Percentiles rank a stretch among this genome's conserved stretches.
Evolutionary conservation across 2,888 invertebrate genomes (phyloP).

Genomic region (Drosophila pseudotalamancana): DNA sequence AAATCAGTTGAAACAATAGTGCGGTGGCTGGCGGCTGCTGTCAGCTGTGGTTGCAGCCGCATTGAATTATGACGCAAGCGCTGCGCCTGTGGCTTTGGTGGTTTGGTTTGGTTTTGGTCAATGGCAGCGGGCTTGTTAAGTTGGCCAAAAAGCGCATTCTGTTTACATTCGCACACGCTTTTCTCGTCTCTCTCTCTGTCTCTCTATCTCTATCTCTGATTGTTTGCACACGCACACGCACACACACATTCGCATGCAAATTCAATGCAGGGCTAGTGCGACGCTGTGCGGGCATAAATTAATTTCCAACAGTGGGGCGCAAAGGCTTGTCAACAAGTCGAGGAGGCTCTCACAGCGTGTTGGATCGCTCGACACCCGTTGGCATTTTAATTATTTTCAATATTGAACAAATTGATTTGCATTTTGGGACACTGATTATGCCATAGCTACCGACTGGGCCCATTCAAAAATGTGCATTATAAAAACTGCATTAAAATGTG

Average conservation of each 20-base stretch:
- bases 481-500: conserved; percentile 68
- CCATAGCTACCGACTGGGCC: conserved; percentile 45
- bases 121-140: conserved; percentile 22
- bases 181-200: conserved; percentile 13
- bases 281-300: conserved; percentile 62
- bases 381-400: conserved; percentile 81
- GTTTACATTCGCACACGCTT: conserved; percentile 51
- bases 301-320: conserved; percentile 41
- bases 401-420: conserved; percentile 81
- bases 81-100: conserved; percentile 52
- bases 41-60: conserved; percentile 48
- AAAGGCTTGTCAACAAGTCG: conserved; percentile 59
- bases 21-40: conserved; percentile 48
- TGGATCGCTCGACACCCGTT: conserved; percentile 42
- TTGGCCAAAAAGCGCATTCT: conserved; percentile 68
- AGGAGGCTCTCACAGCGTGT: neutral
- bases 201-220: no score
- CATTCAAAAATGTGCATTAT: conserved; percentile 62
- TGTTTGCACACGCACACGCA: conserved; percentile 67
- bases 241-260: no score
- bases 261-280: conserved; percentile 51
- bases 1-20: conserved; percentile 80
- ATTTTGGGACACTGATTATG: conserved; percentile 77
- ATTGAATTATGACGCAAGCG: conserved; percentile 70
- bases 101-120: conserved; percentile 49